Conservation (phyloP, 2,888 invertebrate species). For the Torymus texanus region DNA sequence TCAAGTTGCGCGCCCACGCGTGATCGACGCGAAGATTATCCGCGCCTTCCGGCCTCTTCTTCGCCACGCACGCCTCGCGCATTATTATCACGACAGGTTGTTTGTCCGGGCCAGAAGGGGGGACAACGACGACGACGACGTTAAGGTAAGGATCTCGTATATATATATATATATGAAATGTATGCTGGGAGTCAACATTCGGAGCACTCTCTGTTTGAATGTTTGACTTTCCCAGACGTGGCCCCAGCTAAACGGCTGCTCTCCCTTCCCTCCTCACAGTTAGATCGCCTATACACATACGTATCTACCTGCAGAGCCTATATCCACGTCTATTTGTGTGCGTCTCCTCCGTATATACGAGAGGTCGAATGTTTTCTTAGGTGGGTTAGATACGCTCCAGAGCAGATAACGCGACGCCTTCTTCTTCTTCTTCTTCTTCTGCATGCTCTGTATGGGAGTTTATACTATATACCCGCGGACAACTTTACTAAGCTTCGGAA, state of each 20-base stretch:
- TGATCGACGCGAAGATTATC: slow-evolving; percentile 41
- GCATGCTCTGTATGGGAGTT: slow-evolving; percentile 17
- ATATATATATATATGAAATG: slow-evolving; percentile 64
- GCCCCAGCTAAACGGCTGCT: slow-evolving; percentile 56
- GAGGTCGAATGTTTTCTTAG: slow-evolving; percentile 71
- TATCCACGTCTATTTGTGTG: not conserved
- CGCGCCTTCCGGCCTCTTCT: not conserved
- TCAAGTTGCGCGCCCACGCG: not conserved
- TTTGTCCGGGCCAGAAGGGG: slow-evolving; percentile 62
- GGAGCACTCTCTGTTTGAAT: slow-evolving; percentile 67
- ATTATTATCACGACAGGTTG: slow-evolving; percentile 73
- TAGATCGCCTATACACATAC: slow-evolving; percentile 49
- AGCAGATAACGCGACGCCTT: slow-evolving; percentile 44
- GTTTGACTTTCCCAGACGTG: slow-evolving; percentile 74
- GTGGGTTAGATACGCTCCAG: slow-evolving; percentile 69
- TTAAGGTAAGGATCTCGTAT: slow-evolving; percentile 60
- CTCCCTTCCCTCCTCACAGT: slow-evolving; percentile 18
- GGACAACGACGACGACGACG: slow-evolving; percentile 48
- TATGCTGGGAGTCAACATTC: slow-evolving; percentile 72
- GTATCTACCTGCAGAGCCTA: slow-evolving; percentile 66
- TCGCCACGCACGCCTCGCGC: slow-evolving; percentile 48
- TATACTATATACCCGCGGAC: not conserved
- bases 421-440: not conserved
- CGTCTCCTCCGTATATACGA: slow-evolving; percentile 11
- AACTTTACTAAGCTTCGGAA: slow-evolving; percentile 24